Conservation (phyloP, 2,888 invertebrate genomes). For the Drosophila pseudotakahashii region DNA sequence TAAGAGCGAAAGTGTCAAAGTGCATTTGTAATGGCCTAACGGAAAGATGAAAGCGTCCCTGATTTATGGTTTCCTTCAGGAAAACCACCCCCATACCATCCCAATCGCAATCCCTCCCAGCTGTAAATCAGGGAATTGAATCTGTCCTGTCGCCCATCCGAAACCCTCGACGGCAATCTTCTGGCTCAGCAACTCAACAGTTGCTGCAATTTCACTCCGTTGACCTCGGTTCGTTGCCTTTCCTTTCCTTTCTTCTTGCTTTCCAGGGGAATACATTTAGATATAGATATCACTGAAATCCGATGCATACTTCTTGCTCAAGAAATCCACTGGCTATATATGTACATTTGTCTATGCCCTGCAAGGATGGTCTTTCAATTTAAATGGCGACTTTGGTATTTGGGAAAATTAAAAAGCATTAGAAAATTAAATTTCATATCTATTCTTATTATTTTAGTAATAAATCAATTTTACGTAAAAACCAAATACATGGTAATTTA, state of each 20-base stretch:
- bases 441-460: too few relatives aligned
- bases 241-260: background rate
- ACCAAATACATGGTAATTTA: too few relatives aligned
- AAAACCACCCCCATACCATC: background rate
- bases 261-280: background rate
- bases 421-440: too few relatives aligned
- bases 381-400: background rate
- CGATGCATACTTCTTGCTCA: conserved; percentile 6
- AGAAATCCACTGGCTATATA: background rate
- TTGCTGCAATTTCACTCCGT: conserved; percentile 23
- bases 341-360: background rate
- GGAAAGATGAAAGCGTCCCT: conserved; percentile 57
- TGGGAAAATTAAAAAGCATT: too few relatives aligned
- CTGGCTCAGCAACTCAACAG: conserved; percentile 15
- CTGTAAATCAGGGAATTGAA: conserved; percentile 9
- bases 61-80: conserved; percentile 59
- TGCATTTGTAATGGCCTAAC: conserved; percentile 65
- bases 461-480: too few relatives aligned
- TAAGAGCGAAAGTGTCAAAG: conserved; percentile 48
- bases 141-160: conserved; percentile 5
- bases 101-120: background rate
- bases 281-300: conserved; percentile 6
- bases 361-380: background rate
- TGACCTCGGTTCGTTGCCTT: background rate
- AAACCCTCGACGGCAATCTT: conserved; percentile 7